A percentile compares a stretch with the other conserved stretches of the same genome.
Evolutionary conservation across 2,113 vertebrate genomes (phyloP).

Genomic region (Limnothrissa miodon): DNA sequence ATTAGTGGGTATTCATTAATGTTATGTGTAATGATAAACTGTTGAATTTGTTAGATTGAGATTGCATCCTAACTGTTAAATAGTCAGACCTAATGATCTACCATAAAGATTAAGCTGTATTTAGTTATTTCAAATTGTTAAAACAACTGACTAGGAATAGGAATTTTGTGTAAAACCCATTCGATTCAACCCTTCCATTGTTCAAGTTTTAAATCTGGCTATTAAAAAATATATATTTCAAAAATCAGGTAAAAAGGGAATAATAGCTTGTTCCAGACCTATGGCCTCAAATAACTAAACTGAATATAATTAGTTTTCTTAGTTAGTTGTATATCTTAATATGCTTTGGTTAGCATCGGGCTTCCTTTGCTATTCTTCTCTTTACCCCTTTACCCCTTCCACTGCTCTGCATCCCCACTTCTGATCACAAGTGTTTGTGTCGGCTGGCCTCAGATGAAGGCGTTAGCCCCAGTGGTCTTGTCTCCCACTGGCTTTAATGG

Average conservation of each 20-base stretch:
- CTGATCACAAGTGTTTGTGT: constrained; percentile 14
- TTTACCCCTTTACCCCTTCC: not conserved
- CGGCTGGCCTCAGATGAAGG: constrained; percentile 53
- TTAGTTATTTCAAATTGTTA: not conserved
- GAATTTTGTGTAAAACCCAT: not conserved
- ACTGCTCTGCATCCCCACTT: not conserved
- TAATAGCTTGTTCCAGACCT: not conserved
- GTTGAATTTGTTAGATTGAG: not conserved
- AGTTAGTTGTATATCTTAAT: too few relatives aligned
- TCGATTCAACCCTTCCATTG: not conserved
- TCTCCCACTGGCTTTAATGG: constrained; percentile 68
- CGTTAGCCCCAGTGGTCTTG: constrained; percentile 54
- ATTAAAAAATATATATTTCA: not conserved
- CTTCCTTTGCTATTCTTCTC: too few relatives aligned
- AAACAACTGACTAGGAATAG: not conserved
- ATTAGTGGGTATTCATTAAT: not conserved
- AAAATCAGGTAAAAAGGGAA: not conserved
- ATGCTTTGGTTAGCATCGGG: too few relatives aligned
- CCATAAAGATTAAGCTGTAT: not conserved
- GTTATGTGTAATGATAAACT: not conserved
- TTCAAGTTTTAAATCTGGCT: not conserved
- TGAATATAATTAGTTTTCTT: too few relatives aligned
- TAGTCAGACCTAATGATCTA: not conserved
- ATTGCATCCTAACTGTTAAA: not conserved
- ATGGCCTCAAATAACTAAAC: too few relatives aligned